phyloP scores from a whole-genome alignment of 53 echinoderm and acorn worm genomes.

The Stichopus horrens region DNA sequence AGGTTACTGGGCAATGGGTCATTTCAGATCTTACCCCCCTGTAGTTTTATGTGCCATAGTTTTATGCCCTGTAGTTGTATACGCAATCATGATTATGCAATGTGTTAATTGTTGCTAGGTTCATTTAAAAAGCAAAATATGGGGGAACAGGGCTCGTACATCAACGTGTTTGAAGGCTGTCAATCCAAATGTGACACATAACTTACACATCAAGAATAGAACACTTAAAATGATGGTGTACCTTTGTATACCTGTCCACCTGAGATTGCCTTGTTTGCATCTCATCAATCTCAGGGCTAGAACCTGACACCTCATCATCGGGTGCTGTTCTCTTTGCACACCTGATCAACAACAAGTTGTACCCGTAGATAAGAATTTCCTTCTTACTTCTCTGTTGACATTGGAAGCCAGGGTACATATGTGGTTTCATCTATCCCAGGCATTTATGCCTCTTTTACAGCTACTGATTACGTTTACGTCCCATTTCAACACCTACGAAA shows the following conservation, averaged over 20 bases:
- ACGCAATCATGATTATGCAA: not conserved
- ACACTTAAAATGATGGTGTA: not conserved
- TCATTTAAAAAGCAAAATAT: not conserved
- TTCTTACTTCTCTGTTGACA: conserved; percentile 24
- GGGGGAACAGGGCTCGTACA: not conserved
- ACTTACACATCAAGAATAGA: not conserved
- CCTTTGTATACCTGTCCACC: not conserved
- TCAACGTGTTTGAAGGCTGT: not conserved
- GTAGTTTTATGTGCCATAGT: no score
- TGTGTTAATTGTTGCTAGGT: not conserved
- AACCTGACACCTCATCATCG: not conserved
- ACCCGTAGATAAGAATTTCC: not conserved
- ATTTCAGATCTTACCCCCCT: no score
- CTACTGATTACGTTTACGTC: conserved; percentile 20
- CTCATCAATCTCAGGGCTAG: conserved; percentile 23
- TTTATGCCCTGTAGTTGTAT: no score
- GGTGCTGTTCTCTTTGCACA: not conserved
- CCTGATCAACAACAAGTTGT: not conserved
- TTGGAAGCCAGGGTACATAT: not conserved
- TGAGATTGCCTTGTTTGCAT: not conserved
- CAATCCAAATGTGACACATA: not conserved
- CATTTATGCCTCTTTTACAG: conserved; percentile 8
- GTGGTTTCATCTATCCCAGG: not conserved
- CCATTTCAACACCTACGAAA: not conserved
- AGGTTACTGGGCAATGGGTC: not conserved